These are phyloP conservation scores for Vipera latastei DNA, from an alignment of 2,797 vertebrate genomes.

Conservation along the genomic window DNA sequence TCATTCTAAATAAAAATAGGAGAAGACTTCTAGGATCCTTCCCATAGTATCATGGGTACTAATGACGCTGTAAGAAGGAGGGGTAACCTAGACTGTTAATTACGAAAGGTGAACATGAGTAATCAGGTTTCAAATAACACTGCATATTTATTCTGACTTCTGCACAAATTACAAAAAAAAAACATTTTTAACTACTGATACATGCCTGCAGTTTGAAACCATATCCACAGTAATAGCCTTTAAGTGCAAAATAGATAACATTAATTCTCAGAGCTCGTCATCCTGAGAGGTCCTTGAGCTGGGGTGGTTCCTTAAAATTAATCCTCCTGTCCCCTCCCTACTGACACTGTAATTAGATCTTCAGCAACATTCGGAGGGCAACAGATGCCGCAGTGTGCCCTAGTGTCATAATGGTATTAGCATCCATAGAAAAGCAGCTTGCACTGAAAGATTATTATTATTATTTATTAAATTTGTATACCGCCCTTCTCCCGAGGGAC, in stretches of 20 bases:
- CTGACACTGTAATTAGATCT: not conserved
- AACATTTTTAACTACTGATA: not conserved
- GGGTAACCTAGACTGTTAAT: not conserved
- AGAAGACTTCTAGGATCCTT: not conserved
- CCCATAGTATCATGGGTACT: not conserved
- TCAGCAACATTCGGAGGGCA: not conserved
- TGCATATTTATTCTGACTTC: not conserved
- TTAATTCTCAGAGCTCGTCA: not conserved
- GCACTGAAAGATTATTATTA: not conserved
- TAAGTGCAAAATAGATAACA: not conserved
- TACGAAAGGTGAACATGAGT: not conserved
- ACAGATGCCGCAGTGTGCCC: not conserved
- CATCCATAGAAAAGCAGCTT: not conserved
- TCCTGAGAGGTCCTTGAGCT: not conserved
- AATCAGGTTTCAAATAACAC: not conserved
- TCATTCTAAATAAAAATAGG: not conserved
- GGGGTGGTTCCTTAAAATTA: not conserved
- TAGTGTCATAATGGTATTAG: not conserved
- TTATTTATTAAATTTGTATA: too few relatives aligned
- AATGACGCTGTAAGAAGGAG: not conserved
- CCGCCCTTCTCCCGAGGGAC: too few relatives aligned
- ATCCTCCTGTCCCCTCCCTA: not conserved
- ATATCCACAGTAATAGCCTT: not conserved
- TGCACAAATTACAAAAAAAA: not conserved
- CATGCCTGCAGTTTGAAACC: not conserved